Conservation (phyloP, 2,113 vertebrate genomes). For the Calyptommatus sinebrachiatus region DNA sequence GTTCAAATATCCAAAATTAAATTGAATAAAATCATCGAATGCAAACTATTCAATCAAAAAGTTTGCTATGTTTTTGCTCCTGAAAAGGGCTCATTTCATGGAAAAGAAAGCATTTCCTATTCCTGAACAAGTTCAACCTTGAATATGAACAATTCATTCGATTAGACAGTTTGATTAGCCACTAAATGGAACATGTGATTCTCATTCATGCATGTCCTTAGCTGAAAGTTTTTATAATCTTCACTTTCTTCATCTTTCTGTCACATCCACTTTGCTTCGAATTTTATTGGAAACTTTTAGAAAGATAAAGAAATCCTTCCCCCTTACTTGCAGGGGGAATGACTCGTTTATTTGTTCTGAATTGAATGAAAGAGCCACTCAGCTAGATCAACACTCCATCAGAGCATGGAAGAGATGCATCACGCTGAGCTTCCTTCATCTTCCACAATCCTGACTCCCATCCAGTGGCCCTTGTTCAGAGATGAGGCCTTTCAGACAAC, state of each 20-base stretch:
- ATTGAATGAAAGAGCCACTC: conserved; percentile 18
- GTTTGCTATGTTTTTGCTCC: too few species aligned
- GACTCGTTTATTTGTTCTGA: conserved; percentile 30
- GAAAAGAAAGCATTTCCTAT: too few species aligned
- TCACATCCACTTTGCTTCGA: neutral
- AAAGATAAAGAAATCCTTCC: neutral
- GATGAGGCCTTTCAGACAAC: conserved; percentile 18
- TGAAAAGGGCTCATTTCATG: too few species aligned
- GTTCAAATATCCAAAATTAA: too few species aligned
- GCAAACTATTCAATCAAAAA: too few species aligned
- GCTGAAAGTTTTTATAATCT: neutral
- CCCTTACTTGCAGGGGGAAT: neutral
- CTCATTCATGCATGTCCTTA: too few species aligned
- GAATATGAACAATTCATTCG: too few species aligned
- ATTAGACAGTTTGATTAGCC: too few species aligned
- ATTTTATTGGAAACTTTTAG: neutral
- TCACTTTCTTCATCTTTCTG: neutral
- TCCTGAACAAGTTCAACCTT: too few species aligned
- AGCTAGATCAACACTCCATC: neutral
- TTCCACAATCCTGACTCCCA: neutral
- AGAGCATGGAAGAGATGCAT: conserved; percentile 10
- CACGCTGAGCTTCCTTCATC: neutral
- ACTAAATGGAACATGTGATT: too few species aligned
- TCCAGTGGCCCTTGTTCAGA: conserved; percentile 21
- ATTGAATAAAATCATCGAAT: too few species aligned